These are phyloP conservation scores for Cuculus canorus DNA, from an alignment of 2,797 vertebrate genomes.

Conservation along the genomic window DNA sequence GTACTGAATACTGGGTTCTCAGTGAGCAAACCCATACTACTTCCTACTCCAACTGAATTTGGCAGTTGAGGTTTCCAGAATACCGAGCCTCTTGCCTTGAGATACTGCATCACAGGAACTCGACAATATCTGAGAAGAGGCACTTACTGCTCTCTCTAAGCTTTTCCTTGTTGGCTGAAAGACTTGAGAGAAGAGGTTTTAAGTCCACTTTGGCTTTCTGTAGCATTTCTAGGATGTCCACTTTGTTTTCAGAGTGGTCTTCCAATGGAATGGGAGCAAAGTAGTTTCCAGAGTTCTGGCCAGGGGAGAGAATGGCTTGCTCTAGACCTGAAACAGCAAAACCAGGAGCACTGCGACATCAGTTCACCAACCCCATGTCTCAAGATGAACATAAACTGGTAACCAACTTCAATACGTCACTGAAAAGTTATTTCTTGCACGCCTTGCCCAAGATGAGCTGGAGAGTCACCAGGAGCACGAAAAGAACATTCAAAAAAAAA, in stretches of 20 bases:
- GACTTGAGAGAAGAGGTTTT: constrained; percentile 94
- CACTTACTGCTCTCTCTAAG: constrained; percentile 96
- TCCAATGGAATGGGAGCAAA: constrained; percentile 95
- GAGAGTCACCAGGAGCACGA: neutral
- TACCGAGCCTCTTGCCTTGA: constrained; percentile 42
- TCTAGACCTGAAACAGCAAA: constrained; percentile 85
- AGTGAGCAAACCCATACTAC: neutral
- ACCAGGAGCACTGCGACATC: constrained; percentile 71
- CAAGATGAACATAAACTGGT: constrained; percentile 22
- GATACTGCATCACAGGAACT: constrained; percentile 54
- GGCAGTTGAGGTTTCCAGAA: constrained; percentile 5
- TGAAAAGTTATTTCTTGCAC: neutral
- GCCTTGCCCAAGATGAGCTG: constrained; percentile 33
- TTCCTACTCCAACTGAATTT: neutral
- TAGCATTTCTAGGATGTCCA: constrained; percentile 97
- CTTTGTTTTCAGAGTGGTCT: constrained; percentile 91
- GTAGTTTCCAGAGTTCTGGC: constrained; percentile 88
- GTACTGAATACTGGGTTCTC: neutral
- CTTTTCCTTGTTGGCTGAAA: constrained; percentile 95
- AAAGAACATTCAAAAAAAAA: neutral
- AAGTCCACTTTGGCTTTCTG: constrained; percentile 98
- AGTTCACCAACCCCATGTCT: constrained; percentile 56
- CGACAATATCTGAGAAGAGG: constrained; percentile 62
- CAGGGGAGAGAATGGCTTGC: constrained; percentile 84
- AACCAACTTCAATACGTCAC: neutral